Base-by-base conservation (phyloP, 2,113 vertebrate species). In the Oxygymnocypris stewartii region DNA sequence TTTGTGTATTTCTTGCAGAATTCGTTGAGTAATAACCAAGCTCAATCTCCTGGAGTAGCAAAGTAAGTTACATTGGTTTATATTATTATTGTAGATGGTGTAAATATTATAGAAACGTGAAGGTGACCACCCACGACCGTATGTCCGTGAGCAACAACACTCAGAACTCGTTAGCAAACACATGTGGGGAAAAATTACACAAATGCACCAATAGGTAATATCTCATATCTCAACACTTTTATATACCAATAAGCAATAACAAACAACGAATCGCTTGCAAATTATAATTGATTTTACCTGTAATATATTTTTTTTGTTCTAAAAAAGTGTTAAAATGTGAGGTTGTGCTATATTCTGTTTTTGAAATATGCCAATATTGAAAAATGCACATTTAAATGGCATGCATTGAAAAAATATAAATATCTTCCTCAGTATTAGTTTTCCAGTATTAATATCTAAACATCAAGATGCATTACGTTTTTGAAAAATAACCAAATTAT, bases 11-110 rank as follows among this genome's bases (percentile, higher is more conserved):
- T 40, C 2, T 88, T 88, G 59, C 91, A 99, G 98, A 99, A 99
- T 94, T 99, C 97, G 84, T 95, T 98, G 49, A 99, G 96, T 92
- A 99, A 98, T 94, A 98, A 97, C 93, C 97, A 98, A 96, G 97
- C 97, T 87, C 97, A 97, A 11, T 99, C 98, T 93, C 98, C 98
- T 95, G 98, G 98, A 88, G 95, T 99, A 93, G 97, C 96, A 95
- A 99, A 97, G 98, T 99, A 95, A 94, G 96, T 90, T 78, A 51
- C 37, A 16, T 76, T 76, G 42, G 2, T 35, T 79, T 35, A 1
- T 31, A 8, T 77, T 61, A 61, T 20, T 54, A 5, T 51, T 47
- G 7, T 10, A 44, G n/a, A 51, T 77, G 42, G 13, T 75, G 8
- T 75, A 35, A 73, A 18, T 40, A 73, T 12, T 73, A 73, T 4